phyloP scores from a whole-genome alignment of 2,888 invertebrate species.

The Apotomis betuletana region DNA sequence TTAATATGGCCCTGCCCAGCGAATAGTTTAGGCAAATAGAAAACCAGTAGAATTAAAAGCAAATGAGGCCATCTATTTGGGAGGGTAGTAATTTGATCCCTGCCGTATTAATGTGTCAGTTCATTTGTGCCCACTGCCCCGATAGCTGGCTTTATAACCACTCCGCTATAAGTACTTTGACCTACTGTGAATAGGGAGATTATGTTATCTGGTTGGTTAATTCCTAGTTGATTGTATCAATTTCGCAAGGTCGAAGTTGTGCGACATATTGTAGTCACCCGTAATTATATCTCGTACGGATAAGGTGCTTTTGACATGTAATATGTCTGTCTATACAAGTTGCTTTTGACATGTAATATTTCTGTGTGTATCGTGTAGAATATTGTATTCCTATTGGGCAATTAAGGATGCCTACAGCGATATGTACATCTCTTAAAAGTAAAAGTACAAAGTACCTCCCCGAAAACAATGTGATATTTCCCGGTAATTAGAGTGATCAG shows the following conservation, averaged over 20 bases:
- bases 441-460: too few relatives aligned
- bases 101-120: constrained; percentile 31
- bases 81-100: constrained; percentile 35
- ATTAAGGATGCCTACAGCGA: too few relatives aligned
- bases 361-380: too few relatives aligned
- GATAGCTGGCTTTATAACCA: constrained; percentile 29
- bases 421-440: too few relatives aligned
- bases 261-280: background rate
- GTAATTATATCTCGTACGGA: background rate
- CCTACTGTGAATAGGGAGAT: constrained; percentile 21
- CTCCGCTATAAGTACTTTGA: constrained; percentile 28
- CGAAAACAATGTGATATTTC: too few relatives aligned
- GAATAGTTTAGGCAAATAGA: constrained; percentile 15
- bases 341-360: too few relatives aligned
- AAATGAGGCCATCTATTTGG: constrained; percentile 49
- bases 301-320: too few relatives aligned
- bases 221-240: constrained; percentile 14
- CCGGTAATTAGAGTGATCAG: too few relatives aligned
- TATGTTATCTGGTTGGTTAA: constrained; percentile 25
- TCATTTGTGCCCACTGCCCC: constrained; percentile 22
- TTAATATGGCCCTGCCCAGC: background rate
- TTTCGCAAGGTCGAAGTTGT: constrained; percentile 13
- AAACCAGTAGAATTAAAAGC: constrained; percentile 22
- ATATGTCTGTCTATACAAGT: too few relatives aligned
- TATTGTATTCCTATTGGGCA: too few relatives aligned